These are phyloP conservation scores for Sinocyclocheilus anophthalmus DNA, from an alignment of 2,113 vertebrate genomes.

Conservation along the genomic window DNA sequence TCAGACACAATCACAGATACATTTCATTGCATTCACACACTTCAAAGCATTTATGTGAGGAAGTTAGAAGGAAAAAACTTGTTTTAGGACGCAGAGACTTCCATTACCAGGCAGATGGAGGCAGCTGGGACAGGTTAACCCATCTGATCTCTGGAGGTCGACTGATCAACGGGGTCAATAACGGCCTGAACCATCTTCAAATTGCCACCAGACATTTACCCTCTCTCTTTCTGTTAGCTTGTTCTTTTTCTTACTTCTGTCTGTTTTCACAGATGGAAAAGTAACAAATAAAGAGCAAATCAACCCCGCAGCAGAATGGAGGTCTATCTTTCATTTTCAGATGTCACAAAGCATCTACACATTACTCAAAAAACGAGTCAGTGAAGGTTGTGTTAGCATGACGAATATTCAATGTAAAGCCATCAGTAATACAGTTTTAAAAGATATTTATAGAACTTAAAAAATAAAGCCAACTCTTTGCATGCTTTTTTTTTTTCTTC, in stretches of 20 bases:
- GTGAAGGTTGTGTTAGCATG: neutral
- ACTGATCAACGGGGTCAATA: slow-evolving; percentile 25
- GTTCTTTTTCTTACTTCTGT: slow-evolving; percentile 7
- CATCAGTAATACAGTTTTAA: neutral
- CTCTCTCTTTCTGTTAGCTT: neutral
- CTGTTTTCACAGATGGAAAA: slow-evolving; percentile 8
- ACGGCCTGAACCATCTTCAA: slow-evolving; percentile 9
- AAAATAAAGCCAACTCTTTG: neutral
- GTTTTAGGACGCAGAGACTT: slow-evolving; percentile 18
- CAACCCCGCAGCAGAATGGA: neutral
- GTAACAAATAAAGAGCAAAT: slow-evolving; percentile 6
- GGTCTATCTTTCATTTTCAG: slow-evolving; percentile 10
- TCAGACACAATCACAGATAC: slow-evolving; percentile 27
- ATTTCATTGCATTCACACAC: neutral
- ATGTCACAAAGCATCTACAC: neutral
- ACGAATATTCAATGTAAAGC: neutral
- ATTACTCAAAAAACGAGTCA: neutral
- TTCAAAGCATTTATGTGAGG: neutral
- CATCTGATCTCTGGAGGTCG: slow-evolving; percentile 36
- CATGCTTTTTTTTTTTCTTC: neutral
- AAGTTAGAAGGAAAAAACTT: neutral
- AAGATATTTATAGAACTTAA: neutral
- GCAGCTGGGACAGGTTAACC: slow-evolving; percentile 32
- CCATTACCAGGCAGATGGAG: slow-evolving; percentile 23
- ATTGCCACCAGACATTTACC: slow-evolving; percentile 1